phyloP scores from a whole-genome alignment of 1,140 invertebrate species.

The Lepidurus arcticus region DNA sequence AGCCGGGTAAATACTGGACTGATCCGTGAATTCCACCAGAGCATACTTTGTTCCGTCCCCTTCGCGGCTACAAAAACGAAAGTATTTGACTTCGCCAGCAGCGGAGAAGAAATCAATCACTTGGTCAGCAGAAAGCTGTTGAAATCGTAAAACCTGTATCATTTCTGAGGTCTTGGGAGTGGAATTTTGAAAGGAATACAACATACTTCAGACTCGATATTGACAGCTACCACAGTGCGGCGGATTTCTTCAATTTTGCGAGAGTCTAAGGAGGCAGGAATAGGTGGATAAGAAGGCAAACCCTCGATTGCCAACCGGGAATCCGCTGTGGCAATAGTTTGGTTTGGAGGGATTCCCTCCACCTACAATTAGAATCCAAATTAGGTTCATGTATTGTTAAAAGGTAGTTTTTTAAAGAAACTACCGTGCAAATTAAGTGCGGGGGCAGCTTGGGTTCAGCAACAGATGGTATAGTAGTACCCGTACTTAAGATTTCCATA shows the following conservation, averaged over 20 bases:
- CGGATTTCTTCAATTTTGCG: conserved; percentile 94
- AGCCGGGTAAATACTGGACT: conserved; percentile 77
- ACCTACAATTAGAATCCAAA: conserved; percentile 50
- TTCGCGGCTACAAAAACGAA: conserved; percentile 81
- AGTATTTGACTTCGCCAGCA: conserved; percentile 92
- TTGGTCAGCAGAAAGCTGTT: conserved; percentile 57
- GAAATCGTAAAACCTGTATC: conserved; percentile 24
- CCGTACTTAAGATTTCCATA: conserved; percentile 80
- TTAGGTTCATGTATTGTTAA: conserved; percentile 20
- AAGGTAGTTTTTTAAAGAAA: conserved; percentile 13
- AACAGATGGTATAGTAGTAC: conserved; percentile 66
- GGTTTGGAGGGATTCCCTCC: conserved; percentile 72
- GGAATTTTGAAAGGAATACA: neutral
- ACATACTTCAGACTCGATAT: conserved; percentile 60
- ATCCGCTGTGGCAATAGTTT: conserved; percentile 83
- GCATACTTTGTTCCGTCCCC: conserved; percentile 67
- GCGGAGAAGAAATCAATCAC: conserved; percentile 76
- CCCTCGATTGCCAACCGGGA: conserved; percentile 76
- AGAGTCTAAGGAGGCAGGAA: conserved; percentile 83
- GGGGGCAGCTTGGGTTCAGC: conserved; percentile 80
- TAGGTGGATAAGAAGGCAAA: conserved; percentile 82
- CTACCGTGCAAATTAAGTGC: conserved; percentile 57
- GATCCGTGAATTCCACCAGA: conserved; percentile 90
- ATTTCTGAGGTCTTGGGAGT: neutral
- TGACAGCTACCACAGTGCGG: conserved; percentile 74